Evolutionary conservation across 1,140 invertebrate genomes (phyloP), one percentile per base, ranked within the genome.

Genomic region (Macrostomum lignano): DNA sequence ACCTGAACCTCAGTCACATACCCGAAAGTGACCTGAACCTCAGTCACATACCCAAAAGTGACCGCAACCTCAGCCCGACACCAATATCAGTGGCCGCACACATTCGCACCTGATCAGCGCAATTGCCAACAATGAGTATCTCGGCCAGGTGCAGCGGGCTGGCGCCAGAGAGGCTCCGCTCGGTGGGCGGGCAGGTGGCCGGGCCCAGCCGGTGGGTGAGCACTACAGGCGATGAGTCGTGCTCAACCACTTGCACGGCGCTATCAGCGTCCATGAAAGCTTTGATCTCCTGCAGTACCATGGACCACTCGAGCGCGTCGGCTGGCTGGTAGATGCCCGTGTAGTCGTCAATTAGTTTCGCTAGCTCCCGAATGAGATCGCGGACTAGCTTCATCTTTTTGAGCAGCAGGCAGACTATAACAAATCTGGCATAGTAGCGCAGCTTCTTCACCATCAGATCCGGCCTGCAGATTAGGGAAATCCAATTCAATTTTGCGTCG

Each of bases 391-490:
- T 82, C 68, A 84, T 78, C 52, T 78, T 78, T 56, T 82, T 84
- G 28, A 88, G 64, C 43, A 91, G 63, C 38, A 93, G 65, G 60
- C 79, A 86, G 10, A 91, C 82, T 17, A 91, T 79, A 45, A 91
- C 91, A 54, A 86, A 94, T 31, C 84, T 65, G 14, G 82, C 82
- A 58, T 88, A 91, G 50, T 86, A 94, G 31, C 84, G 65, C 14
- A 93, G 59, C 57, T 93, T 93, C 57, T 94, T 94, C 26, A 94
- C 78, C 17, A 33, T 9, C 4, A 33, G 5, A 15, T 33, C 32
- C 9, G 32, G 17, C 26, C 19, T 33, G 15, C 23, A 24, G 13
- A 9, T 24, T 24, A 9, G 13, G 13, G 13, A 9, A 24, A 24
- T 24, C 13, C 23, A 24, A 24, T n/a, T n/a, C n/a, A n/a, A 24